A percentile compares a stretch with the other conserved stretches of the same genome.
phyloP scores from a whole-genome alignment of 2,113 vertebrate genomes.

The Xenopus borealis region DNA sequence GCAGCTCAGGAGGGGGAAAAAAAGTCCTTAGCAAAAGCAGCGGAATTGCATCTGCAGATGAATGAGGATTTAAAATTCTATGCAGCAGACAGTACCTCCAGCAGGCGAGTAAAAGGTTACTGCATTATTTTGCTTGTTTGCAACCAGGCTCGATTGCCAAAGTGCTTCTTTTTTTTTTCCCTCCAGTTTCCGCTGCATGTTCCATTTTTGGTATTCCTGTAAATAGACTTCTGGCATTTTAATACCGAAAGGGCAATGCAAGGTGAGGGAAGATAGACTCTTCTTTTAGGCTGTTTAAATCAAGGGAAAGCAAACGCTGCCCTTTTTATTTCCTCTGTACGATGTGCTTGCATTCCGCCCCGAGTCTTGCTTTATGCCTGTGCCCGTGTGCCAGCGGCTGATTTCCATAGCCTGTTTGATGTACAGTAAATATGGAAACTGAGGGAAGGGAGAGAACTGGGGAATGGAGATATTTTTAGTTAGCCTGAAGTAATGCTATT shows the following conservation, averaged over 20 bases:
- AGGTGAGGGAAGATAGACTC: constrained; percentile 60
- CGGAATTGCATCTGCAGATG: constrained; percentile 73
- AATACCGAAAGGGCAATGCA: constrained; percentile 67
- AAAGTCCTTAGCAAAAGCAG: constrained; percentile 68
- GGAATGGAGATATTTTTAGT: neutral
- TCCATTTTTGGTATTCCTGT: constrained; percentile 54
- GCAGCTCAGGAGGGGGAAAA: constrained; percentile 50
- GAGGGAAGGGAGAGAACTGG: neutral
- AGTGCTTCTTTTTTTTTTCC: constrained; percentile 45
- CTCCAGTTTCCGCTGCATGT: constrained; percentile 55
- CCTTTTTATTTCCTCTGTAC: neutral
- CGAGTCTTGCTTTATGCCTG: neutral
- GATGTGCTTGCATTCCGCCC: neutral
- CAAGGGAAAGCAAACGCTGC: neutral
- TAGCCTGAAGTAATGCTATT: neutral
- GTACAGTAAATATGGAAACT: too few species aligned
- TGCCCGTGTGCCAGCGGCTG: neutral
- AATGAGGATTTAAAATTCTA: constrained; percentile 75
- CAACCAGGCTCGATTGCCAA: constrained; percentile 59
- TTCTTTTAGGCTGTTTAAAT: neutral
- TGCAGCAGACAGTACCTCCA: constrained; percentile 75
- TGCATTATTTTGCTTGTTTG: constrained; percentile 72
- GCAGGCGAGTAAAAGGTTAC: constrained; percentile 77
- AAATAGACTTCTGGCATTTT: constrained; percentile 58
- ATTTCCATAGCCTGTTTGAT: too few species aligned